Conservation (phyloP, 2,797 vertebrate species). For the Anabas testudineus region DNA sequence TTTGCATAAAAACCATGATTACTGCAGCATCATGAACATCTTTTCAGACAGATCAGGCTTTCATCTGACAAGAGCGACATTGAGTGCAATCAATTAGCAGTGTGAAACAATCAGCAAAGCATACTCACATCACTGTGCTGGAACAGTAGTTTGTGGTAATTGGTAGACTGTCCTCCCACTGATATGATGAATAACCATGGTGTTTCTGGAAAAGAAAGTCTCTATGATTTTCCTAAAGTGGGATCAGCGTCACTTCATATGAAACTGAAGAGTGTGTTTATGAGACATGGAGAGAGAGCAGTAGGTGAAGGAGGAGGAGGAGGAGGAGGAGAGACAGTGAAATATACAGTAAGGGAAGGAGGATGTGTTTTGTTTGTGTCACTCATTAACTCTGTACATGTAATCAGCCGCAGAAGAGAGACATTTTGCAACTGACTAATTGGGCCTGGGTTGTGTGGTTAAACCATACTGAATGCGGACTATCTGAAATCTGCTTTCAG, state of each 20-base stretch:
- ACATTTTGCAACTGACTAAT: slow-evolving; percentile 64
- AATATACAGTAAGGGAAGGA: slow-evolving; percentile 32
- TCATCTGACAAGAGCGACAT: slow-evolving; percentile 38
- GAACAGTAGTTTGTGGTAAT: slow-evolving; percentile 56
- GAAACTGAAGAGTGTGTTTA: slow-evolving; percentile 33
- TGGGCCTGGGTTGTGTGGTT: slow-evolving; percentile 24
- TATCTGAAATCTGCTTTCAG: slow-evolving; percentile 34
- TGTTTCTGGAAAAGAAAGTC: slow-evolving; percentile 32
- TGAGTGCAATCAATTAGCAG: slow-evolving; percentile 59
- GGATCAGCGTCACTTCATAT: slow-evolving; percentile 43
- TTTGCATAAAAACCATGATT: slow-evolving; percentile 13
- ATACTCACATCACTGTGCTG: slow-evolving; percentile 34
- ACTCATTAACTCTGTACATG: slow-evolving; percentile 73
- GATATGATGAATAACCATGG: slow-evolving; percentile 51
- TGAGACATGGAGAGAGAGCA: slow-evolving; percentile 23
- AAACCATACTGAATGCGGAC: slow-evolving; percentile 22
- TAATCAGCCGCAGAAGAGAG: slow-evolving; percentile 63
- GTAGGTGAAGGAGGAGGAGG: slow-evolving; percentile 9
- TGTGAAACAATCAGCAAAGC: slow-evolving; percentile 53
- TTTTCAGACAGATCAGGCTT: slow-evolving; percentile 29
- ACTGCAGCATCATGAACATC: slow-evolving; percentile 23
- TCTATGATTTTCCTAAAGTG: slow-evolving; percentile 43
- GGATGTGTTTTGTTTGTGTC: slow-evolving; percentile 50
- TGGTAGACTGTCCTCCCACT: slow-evolving; percentile 61
- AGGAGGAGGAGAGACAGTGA: slow-evolving; percentile 25